These are phyloP conservation scores for Sebastes hopkinsi DNA, from an alignment of 2,797 vertebrate genomes.

Conservation along the genomic window DNA sequence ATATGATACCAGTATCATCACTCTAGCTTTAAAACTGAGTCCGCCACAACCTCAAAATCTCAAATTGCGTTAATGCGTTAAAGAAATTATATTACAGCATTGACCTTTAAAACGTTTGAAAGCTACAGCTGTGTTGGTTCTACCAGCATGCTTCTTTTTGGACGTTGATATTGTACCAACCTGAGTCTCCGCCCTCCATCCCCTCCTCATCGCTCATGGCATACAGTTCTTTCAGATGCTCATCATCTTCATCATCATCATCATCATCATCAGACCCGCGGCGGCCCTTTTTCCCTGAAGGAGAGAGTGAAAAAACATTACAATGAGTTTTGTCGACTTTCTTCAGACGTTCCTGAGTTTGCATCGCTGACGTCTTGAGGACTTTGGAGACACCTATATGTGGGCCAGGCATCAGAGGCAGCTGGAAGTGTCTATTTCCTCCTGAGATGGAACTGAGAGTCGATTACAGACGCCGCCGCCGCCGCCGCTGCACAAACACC, in stretches of 20 bases:
- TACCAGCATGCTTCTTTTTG: no score
- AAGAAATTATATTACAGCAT: no score
- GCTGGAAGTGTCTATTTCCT: conserved; percentile 75
- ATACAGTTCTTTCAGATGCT: conserved; percentile 72
- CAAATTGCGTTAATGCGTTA: no score
- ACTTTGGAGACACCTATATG: conserved; percentile 74
- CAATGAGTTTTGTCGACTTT: conserved; percentile 27
- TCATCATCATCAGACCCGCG: conserved; percentile 59
- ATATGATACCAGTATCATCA: no score
- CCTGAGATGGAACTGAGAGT: conserved; percentile 76
- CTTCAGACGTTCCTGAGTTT: conserved; percentile 52
- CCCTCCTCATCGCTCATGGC: conserved; percentile 77
- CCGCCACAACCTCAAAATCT: no score
- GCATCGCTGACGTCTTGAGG: conserved; percentile 54
- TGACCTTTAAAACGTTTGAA: no score
- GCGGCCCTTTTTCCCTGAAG: conserved; percentile 62
- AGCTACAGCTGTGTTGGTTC: no score
- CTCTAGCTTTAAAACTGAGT: no score
- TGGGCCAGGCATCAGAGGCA: conserved; percentile 79
- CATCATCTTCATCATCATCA: conserved; percentile 26
- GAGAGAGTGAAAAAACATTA: conserved; percentile 19
- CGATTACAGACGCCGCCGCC: conserved; percentile 72
- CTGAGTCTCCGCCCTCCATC: conserved; percentile 62
- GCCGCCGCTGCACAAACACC: conserved; percentile 75
- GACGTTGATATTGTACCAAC: conserved; percentile 44